Evolutionary conservation across 1,140 invertebrate genomes (phyloP), one percentile per base, ranked within the genome.

Genomic region (Dinothrombium tinctorium): DNA sequence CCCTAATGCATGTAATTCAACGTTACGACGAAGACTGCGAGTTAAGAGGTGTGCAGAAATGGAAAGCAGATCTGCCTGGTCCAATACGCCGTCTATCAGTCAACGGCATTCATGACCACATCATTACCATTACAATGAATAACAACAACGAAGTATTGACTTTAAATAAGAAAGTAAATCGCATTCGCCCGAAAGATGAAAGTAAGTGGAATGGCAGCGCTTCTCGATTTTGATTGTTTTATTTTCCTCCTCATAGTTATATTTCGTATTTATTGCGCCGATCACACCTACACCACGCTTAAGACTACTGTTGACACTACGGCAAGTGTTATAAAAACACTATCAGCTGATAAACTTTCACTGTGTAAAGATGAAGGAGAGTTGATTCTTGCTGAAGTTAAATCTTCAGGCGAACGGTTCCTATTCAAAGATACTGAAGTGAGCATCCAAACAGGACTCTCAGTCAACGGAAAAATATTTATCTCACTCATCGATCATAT

Each of bases 241-340:
- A n/a, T 24, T 20, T 23, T 21, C n/a, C 21, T 37, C 6, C 17
- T 21, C 59, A 21, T 56, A 83, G 78, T 76, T 38, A 78, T 82
- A 48, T 78, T 81, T 57, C 67, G 75, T 26, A 73, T 84, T 0
- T 80, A 80, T 53, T 78, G 77, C 59, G 74, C 76, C 15, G 78
- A 84, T 55, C 76, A 81, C 50, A 81, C 77, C 0, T 82, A 79
- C 58, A 79, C 74, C 50, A 80, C 78, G 0, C 57, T 84, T 25
- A 62, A 74, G 39, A 67, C 78, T 39, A 66, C 73, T 8, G 64
- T 83, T 48, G 68, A 73, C 44, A 69, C 75, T 14, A 70, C 71
- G 3, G 74, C 75, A 8, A 69, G 74, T 49, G 63, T 69, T 20
- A 72, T 83, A 33, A 76, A 79, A 49, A 55, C 69, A 14, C 62